Percentiles rank a stretch among this genome's conserved stretches.
Conservation (phyloP, 2,113 vertebrate genomes). For the Syrrhaptes paradoxus region DNA sequence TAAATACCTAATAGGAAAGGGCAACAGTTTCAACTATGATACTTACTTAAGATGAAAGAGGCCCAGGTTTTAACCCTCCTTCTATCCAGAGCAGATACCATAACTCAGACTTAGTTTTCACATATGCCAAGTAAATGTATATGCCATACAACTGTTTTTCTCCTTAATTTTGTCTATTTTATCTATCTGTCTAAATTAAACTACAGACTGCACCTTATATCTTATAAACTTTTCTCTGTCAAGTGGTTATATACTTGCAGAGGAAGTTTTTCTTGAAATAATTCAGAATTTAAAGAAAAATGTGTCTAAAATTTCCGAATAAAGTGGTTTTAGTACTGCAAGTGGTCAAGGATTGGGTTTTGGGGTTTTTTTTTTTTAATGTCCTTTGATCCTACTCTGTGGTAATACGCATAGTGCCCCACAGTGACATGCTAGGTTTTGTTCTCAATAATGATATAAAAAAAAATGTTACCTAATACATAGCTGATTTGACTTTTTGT, state of each 20-base stretch:
- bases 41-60: background rate
- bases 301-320: background rate
- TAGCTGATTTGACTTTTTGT: background rate
- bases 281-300: background rate
- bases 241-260: background rate
- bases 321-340: background rate
- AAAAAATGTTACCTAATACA: background rate
- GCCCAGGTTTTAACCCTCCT: background rate
- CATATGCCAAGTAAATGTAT: background rate
- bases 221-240: background rate
- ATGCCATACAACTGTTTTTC: background rate
- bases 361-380: background rate
- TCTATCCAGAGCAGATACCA: background rate
- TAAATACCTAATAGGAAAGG: background rate
- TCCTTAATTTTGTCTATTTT: background rate
- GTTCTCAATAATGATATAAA: background rate
- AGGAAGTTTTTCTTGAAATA: background rate
- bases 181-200: too few relatives aligned
- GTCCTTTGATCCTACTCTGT: background rate
- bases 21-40: background rate
- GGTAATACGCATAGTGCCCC: background rate
- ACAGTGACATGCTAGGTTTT: background rate
- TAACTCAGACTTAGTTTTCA: background rate
- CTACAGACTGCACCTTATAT: background rate
- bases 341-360: background rate